phyloP scores from a whole-genome alignment of 2,113 vertebrate species.

The Sterna hirundo region DNA sequence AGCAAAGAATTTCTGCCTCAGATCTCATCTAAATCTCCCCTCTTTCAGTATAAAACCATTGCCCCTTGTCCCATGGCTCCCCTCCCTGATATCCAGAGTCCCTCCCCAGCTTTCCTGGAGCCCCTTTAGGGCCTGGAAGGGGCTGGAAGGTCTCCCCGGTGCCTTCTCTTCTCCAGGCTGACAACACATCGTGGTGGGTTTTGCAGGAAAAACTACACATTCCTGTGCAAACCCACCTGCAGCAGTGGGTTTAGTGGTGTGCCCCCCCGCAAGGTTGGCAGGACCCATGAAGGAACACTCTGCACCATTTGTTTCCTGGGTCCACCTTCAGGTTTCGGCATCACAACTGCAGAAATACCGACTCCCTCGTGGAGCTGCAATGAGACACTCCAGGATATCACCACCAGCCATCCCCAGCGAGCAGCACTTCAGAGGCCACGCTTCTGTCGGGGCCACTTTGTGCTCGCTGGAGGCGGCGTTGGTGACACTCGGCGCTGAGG shows the following conservation, averaged over 20 bases:
- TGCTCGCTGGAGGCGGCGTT: fast-evolving
- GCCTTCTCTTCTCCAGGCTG: background rate
- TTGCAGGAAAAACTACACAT: background rate
- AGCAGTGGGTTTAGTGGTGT: background rate
- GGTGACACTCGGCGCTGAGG: background rate
- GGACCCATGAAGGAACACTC: background rate
- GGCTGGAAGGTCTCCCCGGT: background rate
- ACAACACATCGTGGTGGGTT: background rate
- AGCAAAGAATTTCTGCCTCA: background rate
- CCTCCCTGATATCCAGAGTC: background rate
- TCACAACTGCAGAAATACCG: background rate
- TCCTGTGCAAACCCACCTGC: background rate
- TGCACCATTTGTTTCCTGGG: background rate
- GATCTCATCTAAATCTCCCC: background rate
- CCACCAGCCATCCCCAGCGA: background rate
- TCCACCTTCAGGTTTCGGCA: background rate
- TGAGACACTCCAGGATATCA: background rate
- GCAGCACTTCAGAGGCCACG: fast-evolving
- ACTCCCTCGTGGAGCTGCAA: background rate
- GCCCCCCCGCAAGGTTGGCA: background rate
- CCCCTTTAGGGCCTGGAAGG: background rate
- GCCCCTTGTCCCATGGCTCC: background rate
- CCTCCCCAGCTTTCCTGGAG: background rate
- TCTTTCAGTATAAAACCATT: background rate
- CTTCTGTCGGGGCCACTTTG: background rate